phyloP scores from a whole-genome alignment of 2,888 invertebrate species.

The Napeogenes sylphis region DNA sequence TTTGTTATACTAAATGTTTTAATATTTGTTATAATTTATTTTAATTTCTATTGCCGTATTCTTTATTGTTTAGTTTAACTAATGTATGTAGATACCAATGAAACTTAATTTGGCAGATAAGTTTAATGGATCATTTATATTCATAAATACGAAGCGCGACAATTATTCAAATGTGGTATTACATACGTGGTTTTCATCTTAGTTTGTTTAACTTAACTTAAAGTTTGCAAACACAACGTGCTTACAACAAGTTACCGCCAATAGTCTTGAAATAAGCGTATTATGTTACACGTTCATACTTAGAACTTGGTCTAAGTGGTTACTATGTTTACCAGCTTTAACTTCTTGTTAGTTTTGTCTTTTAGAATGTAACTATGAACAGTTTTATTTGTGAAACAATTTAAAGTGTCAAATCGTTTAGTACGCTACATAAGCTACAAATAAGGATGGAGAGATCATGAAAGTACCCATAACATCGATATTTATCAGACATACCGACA shows the following conservation, averaged over 20 bases:
- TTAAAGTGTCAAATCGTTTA: constrained; percentile 7
- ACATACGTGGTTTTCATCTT: constrained; percentile 35
- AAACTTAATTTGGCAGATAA: constrained; percentile 34
- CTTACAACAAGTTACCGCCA: constrained; percentile 51
- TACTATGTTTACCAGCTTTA: constrained; percentile 39
- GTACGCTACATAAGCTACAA: constrained; percentile 26
- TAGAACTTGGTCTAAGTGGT: constrained; percentile 42
- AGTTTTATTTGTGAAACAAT: neutral
- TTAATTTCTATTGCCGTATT: neutral
- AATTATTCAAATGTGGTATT: constrained; percentile 54
- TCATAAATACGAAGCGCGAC: constrained; percentile 48
- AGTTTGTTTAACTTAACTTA: constrained; percentile 48
- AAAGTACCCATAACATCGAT: constrained; percentile 59
- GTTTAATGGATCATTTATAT: constrained; percentile 49
- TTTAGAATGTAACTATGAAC: constrained; percentile 5
- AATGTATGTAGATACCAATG: neutral
- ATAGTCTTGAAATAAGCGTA: constrained; percentile 57
- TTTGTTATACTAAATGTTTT: neutral
- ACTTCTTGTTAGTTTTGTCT: constrained; percentile 20
- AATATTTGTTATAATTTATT: neutral
- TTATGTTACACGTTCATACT: constrained; percentile 58
- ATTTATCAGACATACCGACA: constrained; percentile 54
- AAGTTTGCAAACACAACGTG: constrained; percentile 50
- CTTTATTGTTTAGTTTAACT: too few relatives aligned
- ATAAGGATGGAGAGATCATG: constrained; percentile 63